Conservation (phyloP, 1,140 invertebrate species). For the Sitobion miscanthi region DNA sequence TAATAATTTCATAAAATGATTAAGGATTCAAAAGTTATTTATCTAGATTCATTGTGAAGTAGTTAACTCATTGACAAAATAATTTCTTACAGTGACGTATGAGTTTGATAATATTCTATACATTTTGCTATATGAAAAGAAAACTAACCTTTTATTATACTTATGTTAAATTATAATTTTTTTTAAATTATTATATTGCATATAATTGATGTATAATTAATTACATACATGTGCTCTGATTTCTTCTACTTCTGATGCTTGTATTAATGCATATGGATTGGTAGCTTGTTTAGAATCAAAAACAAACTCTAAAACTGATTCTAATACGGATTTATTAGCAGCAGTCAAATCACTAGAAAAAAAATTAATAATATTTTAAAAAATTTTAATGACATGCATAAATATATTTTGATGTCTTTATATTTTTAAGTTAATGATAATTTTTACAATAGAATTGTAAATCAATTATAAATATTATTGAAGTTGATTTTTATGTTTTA, state of each 20-base stretch:
- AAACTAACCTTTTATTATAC: no score
- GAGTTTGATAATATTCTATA: neutral
- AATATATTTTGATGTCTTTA: neutral
- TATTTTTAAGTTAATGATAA: neutral
- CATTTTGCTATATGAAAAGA: no score
- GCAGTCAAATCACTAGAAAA: constrained; percentile 40
- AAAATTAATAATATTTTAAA: neutral
- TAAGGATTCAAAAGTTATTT: neutral
- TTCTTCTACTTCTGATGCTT: constrained; percentile 55
- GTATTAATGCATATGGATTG: constrained; percentile 49
- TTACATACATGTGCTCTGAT: constrained; percentile 52
- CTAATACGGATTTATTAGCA: constrained; percentile 47
- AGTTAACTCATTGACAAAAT: neutral
- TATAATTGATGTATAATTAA: neutral
- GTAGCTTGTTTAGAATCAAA: constrained; percentile 35
- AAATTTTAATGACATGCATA: neutral
- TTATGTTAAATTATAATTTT: no score
- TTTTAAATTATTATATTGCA: no score
- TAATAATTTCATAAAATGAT: neutral
- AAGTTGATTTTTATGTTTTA: neutral
- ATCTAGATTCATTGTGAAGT: neutral
- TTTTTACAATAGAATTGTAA: neutral
- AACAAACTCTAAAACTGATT: constrained; percentile 50
- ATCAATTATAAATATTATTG: neutral
- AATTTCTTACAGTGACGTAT: no score